Conservation (phyloP, 2,888 invertebrate species). For the Caenorhabditis becei region DNA sequence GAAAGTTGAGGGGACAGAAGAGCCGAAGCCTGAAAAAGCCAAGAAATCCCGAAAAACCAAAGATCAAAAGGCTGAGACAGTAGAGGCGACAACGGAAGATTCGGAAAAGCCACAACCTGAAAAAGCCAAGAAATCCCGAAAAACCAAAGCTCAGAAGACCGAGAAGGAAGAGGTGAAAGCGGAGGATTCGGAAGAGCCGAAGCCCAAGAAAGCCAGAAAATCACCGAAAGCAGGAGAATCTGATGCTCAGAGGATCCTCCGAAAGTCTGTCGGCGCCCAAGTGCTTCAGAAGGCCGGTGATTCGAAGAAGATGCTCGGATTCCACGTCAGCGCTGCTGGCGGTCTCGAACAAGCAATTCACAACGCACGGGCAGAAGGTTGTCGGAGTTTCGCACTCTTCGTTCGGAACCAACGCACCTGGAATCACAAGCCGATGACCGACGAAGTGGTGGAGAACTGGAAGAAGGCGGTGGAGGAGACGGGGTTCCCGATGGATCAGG, state of each 20-base stretch:
- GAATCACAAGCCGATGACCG: slow-evolving; percentile 77
- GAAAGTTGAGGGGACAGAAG: neutral
- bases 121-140: neutral
- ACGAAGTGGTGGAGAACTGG: slow-evolving; percentile 79
- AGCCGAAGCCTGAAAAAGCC: slow-evolving; percentile 1
- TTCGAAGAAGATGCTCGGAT: slow-evolving; percentile 73
- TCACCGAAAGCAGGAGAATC: slow-evolving; percentile 30
- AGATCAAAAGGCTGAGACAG: slow-evolving; percentile 38
- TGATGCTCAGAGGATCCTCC: slow-evolving; percentile 24
- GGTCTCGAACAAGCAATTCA: slow-evolving; percentile 82
- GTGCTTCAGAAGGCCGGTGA: slow-evolving; percentile 51
- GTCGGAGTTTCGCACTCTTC: slow-evolving; percentile 82
- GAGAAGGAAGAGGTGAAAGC: slow-evolving; percentile 2
- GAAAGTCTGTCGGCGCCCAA: slow-evolving; percentile 43
- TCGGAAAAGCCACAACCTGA: neutral
- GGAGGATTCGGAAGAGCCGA: neutral
- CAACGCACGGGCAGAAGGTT: slow-evolving; percentile 82
- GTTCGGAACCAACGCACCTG: slow-evolving; percentile 79
- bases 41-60: neutral
- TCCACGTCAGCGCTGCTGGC: slow-evolving; percentile 80
- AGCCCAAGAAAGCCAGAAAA: slow-evolving; percentile 9
- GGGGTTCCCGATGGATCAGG: slow-evolving; percentile 74
- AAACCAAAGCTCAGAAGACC: slow-evolving; percentile 26
- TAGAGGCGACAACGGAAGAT: slow-evolving; percentile 1
- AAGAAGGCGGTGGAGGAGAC: slow-evolving; percentile 79